Evolutionary conservation across 2,888 invertebrate species (phyloP).

Genomic region (Trileptium ribeirensis): DNA sequence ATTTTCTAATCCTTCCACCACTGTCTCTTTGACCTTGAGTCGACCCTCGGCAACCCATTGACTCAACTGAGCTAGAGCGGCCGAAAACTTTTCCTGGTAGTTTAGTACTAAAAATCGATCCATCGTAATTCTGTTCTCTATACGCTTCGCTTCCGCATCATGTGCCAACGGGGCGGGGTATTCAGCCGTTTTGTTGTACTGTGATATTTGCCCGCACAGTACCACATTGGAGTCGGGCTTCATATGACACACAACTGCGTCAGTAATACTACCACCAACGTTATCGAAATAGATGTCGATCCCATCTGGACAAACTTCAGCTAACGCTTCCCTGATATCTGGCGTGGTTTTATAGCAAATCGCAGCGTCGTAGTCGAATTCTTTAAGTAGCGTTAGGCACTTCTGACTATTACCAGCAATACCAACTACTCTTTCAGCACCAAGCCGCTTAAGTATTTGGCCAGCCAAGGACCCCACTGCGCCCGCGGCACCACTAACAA

Average conservation of each 20-base stretch:
- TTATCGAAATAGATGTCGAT: conserved; percentile 55
- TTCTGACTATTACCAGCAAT: conserved; percentile 53
- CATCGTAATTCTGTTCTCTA: conserved; percentile 38
- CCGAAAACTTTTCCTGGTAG: conserved; percentile 49
- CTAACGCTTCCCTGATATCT: conserved; percentile 44
- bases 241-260: conserved; percentile 53
- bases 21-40: conserved; percentile 49
- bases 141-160: not conserved
- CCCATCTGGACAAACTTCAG: conserved; percentile 48
- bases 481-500: conserved; percentile 53
- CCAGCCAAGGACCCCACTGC: conserved; percentile 53
- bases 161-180: conserved; percentile 52
- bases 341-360: conserved; percentile 52
- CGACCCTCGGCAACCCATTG: conserved; percentile 46
- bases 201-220: conserved; percentile 54
- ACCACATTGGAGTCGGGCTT: conserved; percentile 48
- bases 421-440: conserved; percentile 50
- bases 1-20: conserved; percentile 49
- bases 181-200: conserved; percentile 53
- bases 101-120: conserved; percentile 52
- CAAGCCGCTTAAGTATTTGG: conserved; percentile 50
- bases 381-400: conserved; percentile 45
- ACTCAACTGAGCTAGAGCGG: conserved; percentile 44
- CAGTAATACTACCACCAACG: conserved; percentile 53
- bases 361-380: conserved; percentile 50